Conservation (phyloP, 2,113 vertebrate species). For the Anser brachyrhynchus region DNA sequence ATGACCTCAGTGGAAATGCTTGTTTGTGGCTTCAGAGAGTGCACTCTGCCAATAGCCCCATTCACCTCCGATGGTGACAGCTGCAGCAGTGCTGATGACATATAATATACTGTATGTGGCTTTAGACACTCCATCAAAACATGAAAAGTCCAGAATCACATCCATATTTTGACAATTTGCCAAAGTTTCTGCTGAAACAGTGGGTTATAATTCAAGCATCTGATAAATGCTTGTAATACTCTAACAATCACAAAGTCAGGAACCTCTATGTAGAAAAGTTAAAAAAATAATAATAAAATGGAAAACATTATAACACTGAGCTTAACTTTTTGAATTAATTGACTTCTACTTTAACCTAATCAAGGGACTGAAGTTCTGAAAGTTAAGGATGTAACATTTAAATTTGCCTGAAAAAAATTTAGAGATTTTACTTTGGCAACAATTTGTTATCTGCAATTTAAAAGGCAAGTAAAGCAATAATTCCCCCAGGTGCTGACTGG, state of each 20-base stretch:
- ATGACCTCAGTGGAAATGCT: neutral
- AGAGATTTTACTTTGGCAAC: constrained; percentile 56
- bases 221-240: neutral
- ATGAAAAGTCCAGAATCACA: neutral
- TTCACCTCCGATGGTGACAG: neutral
- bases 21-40: neutral
- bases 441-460: constrained; percentile 72
- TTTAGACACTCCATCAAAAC: neutral
- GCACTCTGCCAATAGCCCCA: neutral
- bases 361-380: neutral
- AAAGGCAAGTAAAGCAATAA: constrained; percentile 68
- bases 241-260: neutral
- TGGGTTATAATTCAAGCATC: neutral
- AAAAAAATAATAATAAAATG: neutral
- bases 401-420: constrained; percentile 36
- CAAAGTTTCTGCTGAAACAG: neutral
- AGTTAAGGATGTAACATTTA: neutral
- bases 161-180: neutral
- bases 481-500: constrained; percentile 56
- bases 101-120: neutral
- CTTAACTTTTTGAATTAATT: neutral
- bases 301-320: neutral
- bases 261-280: neutral
- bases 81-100: neutral
- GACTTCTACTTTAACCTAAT: neutral